phyloP scores from a whole-genome alignment of 2,113 vertebrate species.

The Cairina moschata region DNA sequence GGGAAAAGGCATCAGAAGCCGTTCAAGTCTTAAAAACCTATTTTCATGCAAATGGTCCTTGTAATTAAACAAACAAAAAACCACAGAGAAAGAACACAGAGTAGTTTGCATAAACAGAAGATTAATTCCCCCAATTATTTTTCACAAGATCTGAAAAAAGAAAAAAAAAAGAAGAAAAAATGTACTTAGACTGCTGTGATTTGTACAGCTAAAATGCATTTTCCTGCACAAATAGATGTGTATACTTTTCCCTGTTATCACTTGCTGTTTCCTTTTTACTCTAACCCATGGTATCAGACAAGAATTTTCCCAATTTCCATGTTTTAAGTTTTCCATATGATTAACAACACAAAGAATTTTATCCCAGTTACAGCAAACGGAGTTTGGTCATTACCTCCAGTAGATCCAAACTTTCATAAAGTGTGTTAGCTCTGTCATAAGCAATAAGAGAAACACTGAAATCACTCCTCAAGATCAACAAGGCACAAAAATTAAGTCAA shows the following conservation, averaged over 20 bases:
- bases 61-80: constrained; percentile 45
- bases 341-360: neutral
- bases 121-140: constrained; percentile 13
- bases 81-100: neutral
- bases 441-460: neutral
- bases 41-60: constrained; percentile 62
- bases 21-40: constrained; percentile 34
- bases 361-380: neutral
- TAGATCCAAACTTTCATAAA: neutral
- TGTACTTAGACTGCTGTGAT: neutral
- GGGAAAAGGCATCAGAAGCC: constrained; percentile 33
- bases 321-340: neutral
- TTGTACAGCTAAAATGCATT: neutral
- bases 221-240: neutral
- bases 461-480: neutral
- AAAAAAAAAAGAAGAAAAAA: neutral
- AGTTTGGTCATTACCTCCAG: neutral
- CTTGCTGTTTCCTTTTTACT: neutral
- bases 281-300: neutral
- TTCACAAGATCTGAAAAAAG: neutral
- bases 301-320: neutral
- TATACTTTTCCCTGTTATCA: neutral
- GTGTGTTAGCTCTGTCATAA: neutral
- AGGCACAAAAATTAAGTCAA: neutral
- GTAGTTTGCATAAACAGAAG: constrained; percentile 25